Evolutionary conservation across 1,140 invertebrate species (phyloP).

Genomic region (Anthonomus grandis): DNA sequence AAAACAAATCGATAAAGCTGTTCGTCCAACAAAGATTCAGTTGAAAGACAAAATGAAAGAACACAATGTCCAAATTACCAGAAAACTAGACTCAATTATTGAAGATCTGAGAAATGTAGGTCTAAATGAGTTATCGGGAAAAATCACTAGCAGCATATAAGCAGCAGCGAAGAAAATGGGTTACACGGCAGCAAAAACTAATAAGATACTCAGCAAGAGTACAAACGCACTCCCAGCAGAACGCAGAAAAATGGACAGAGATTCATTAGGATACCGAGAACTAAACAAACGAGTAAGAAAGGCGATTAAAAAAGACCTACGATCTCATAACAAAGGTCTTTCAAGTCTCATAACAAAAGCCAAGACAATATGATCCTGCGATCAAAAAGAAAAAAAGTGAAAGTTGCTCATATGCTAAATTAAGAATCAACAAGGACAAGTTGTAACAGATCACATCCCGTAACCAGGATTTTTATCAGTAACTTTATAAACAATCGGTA

Average conservation of each 20-base stretch:
- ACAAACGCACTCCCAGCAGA: not conserved
- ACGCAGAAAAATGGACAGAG: not conserved
- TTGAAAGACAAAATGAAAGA: not conserved
- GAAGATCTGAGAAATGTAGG: not conserved
- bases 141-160: not conserved
- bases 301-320: not conserved
- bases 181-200: not conserved
- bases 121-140: not conserved
- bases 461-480: too few species aligned
- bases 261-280: too few species aligned
- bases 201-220: constrained; percentile 4
- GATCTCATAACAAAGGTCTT: not conserved
- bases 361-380: not conserved
- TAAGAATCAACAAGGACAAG: too few species aligned
- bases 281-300: not conserved
- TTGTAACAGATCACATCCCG: too few species aligned
- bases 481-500: too few species aligned
- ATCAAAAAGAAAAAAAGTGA: not conserved
- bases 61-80: not conserved
- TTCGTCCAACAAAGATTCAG: not conserved
- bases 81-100: not conserved
- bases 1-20: not conserved
- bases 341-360: not conserved
- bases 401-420: not conserved
- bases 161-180: not conserved